These are phyloP conservation scores for Macquaria ambigua DNA, from an alignment of 2,113 vertebrate genomes.

Conservation along the genomic window DNA sequence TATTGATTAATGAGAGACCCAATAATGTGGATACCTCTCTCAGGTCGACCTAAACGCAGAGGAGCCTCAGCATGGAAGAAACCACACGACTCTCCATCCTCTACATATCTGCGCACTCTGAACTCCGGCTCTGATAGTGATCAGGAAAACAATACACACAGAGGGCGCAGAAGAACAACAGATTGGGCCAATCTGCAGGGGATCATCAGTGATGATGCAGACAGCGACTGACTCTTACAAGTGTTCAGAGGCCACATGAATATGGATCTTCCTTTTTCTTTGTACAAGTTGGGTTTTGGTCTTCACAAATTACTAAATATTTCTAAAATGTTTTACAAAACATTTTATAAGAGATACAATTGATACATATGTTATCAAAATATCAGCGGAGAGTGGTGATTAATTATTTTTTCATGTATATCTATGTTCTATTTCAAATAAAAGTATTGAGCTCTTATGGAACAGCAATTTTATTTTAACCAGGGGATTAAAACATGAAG, in stretches of 20 bases:
- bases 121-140: slow-evolving; percentile 79
- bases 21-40: slow-evolving; percentile 15
- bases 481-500: neutral
- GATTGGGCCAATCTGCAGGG: slow-evolving; percentile 85
- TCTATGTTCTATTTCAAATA: slow-evolving; percentile 41
- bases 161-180: slow-evolving; percentile 46
- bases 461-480: neutral
- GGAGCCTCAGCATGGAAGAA: slow-evolving; percentile 34
- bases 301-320: neutral
- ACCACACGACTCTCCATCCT: slow-evolving; percentile 6
- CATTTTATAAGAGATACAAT: neutral
- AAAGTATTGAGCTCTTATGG: slow-evolving; percentile 11
- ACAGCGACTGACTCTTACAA: slow-evolving; percentile 82
- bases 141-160: slow-evolving; percentile 32
- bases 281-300: neutral
- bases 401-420: neutral
- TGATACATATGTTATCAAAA: neutral
- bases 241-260: neutral
- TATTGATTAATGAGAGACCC: neutral
- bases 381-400: neutral
- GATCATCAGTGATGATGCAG: slow-evolving; percentile 89
- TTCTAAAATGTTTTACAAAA: neutral
- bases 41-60: slow-evolving; percentile 83
- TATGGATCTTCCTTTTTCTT: neutral
- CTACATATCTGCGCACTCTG: slow-evolving; percentile 61